A percentile compares a stretch with the other conserved stretches of the same genome.
phyloP scores from a whole-genome alignment of 2,797 vertebrate species.

The Sebastes minor region DNA sequence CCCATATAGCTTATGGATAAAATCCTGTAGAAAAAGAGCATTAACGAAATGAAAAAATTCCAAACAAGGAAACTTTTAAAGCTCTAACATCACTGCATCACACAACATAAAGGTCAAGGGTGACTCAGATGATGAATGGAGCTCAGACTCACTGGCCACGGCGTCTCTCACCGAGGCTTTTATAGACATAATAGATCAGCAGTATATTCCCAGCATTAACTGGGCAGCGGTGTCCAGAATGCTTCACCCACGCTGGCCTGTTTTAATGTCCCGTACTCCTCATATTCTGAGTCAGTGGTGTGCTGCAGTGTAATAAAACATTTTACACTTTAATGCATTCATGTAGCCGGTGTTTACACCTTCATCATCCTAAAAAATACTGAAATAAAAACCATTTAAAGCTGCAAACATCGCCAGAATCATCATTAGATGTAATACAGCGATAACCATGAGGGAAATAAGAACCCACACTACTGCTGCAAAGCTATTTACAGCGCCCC shows the following conservation, averaged over 20 bases:
- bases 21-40: not conserved
- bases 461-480: not conserved
- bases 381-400: not conserved
- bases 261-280: not conserved
- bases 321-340: not conserved
- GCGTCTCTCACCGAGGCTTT: constrained; percentile 12
- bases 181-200: constrained; percentile 16
- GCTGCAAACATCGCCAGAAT: not conserved
- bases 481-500: not conserved
- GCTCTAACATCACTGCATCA: not conserved
- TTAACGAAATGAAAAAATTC: not conserved
- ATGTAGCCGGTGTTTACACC: not conserved
- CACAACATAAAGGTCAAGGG: constrained; percentile 17
- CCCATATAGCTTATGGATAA: not conserved
- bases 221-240: not conserved
- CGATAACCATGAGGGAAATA: not conserved
- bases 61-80: constrained; percentile 1
- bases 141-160: not conserved
- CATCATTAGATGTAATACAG: not conserved
- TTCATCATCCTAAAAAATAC: not conserved
- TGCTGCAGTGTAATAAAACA: not conserved
- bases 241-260: not conserved
- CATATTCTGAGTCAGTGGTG: not conserved
- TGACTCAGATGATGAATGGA: constrained; percentile 5
- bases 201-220: constrained; percentile 1